Evolutionary conservation across 1,140 invertebrate genomes (phyloP), one percentile per base, ranked within the genome.

Genomic region (Zaprionus ghesquierei): DNA sequence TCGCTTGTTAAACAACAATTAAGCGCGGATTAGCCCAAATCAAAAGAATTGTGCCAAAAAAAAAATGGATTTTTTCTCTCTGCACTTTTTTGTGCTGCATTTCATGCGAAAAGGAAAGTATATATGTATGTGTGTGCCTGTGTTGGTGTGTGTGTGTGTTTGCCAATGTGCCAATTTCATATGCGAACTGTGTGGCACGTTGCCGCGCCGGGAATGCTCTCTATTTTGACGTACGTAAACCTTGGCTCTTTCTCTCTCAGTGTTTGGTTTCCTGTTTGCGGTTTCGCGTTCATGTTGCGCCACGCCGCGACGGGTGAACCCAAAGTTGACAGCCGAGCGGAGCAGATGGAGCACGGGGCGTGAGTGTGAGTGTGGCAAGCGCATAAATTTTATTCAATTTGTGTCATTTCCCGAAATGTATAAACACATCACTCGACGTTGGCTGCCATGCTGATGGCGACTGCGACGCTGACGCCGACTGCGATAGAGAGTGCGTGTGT

Each of bases 351-450:
- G 27, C n/a, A n/a, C n/a, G 27, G 27, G 27, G 27, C 3, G 18
- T 41, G 9, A 12, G 61, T 58, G 64, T 31, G 35, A 41, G n/a
- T 29, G 20, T 9, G 41, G 35, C 61, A 64, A 76, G 81, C 84
- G 63, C 74, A 89, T 79, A 89, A 84, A 87, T 87, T 87, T 80
- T 84, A 87, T 87, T 87, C 80, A 87, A 87, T 87, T 89, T 87
- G 73, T 89, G 84, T 87, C 84, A 89, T 87, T 84, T 84, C 68
- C 53, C 80, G 75, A 82, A 89, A 87, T 77, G 79, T 82, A 87
- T 87, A 87, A 87, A 87, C 84, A 87, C 84, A 87, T 87, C 84
- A 89, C 73, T 76, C 63, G 62, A 59, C 58, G 69, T 15, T 13
- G 13, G 31, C 33, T 23, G 13, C 46, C 58, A 33, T 60, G 50